Base-by-base conservation (phyloP, 2,113 vertebrate genomes). In the Calcarius ornatus region DNA sequence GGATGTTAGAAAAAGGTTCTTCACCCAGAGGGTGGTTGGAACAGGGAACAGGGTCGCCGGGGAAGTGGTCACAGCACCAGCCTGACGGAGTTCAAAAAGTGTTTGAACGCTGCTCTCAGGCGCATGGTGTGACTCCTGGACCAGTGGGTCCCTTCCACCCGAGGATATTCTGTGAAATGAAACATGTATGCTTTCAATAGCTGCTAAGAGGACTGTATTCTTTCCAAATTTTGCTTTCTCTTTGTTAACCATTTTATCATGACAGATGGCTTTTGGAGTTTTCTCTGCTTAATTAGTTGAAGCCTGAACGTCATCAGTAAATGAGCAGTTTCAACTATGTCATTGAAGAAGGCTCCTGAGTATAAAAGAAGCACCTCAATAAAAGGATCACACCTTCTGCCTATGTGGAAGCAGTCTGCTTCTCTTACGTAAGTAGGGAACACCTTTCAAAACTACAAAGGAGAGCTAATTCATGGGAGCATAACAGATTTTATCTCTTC, bases 101-200 rank as follows among this genome's bases (percentile, higher is more conserved):
- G 45, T 53, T 86, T 33, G 63, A 42, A 5, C 33, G 5, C 20
- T 12, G 24, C 33, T 60, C 5, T n/a, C 18, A 16, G 63, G 15
- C 25, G 4, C 16, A 4, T 6, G 35, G 8, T 75, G 60, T n/a
- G 51, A 11, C 25, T 35, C 22, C n/a, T 18, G 64, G 23, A 20
- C 9, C 38, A 24, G 14, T 21, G 45, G 2, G 15, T 38, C 38
- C 28, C 15, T 53, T 45, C 33, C 54, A 30, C 7, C 23, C 12
- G 64, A 24, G 15, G 38, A 6, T 24, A 69, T 28, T 45, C 33
- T 61, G 28, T 53, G 47, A 48, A 57, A 42, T 17, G 15, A 31
- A 60, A 56, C 10, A 0, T 1, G 3, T 23, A 4, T 30, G 7
- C 10, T 23, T 38, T 20, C 40, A 10, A 1, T 24, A 33, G 12